Base-by-base conservation (phyloP, 2,113 vertebrate genomes). In the human (Homo sapiens) region DNA sequence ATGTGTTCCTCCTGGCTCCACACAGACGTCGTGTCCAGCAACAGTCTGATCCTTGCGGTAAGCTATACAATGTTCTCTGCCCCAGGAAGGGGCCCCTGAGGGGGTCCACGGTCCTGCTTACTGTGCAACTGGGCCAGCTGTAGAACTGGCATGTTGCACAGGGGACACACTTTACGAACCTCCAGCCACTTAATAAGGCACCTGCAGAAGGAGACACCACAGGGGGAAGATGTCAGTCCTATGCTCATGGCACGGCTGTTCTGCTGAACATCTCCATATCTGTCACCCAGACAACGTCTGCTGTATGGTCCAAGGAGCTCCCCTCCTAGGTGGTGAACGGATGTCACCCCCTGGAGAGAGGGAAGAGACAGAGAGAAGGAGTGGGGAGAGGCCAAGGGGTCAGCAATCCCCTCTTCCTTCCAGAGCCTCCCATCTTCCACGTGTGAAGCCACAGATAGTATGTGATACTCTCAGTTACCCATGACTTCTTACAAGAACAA, bases 141-240 rank as follows among this genome's bases (percentile, higher is more conserved):
- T 89, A 99, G 98, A 93, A 99, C 99, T 0, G 99, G 99, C 99
- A 99, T 99, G 99, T 99, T 99, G 98, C 99, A 99, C 73, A 99
- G 98, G 1, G 99, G 99, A 95, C 99, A 99, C 73, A 99, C 99
- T 98, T 99, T 99, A 79, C 99, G 99, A 97, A 99, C 99, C 98
- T 99, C 99, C 99, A 99, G 98, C 99, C 99, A 99, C 97, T 99
- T 99, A 98, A 99, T 99, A 99, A 99, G 99, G 99, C 99, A 99
- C 99, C 99, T 99, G 98, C 3, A 64, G 93, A 79, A 50, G 1
- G 40, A 92, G 12, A 89, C 16, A 38, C 3, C 91, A n/a, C 43
- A n/a, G 22, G 38, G 55, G 70, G 40, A n/a, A 75, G 87, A 68
- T 0, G 12, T 98, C 57, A 97, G 81, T 23, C 57, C 55, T 9